phyloP scores from a whole-genome alignment of 2,113 vertebrate species.

The Murina feae region DNA sequence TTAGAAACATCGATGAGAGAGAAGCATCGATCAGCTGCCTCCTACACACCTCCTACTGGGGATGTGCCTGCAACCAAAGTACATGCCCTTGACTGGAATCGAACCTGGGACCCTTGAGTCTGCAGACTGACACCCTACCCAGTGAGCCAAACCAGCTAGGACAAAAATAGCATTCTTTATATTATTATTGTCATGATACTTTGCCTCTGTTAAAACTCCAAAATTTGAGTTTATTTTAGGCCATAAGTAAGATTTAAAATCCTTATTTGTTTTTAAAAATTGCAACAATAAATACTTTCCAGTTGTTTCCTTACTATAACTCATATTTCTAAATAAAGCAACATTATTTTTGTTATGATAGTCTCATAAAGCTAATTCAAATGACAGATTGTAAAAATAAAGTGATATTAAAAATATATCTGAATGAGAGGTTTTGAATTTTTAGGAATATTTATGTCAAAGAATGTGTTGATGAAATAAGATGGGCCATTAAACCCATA shows the following conservation, averaged over 20 bases:
- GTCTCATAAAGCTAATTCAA: constrained; percentile 50
- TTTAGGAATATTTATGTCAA: background rate
- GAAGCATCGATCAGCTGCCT: too few relatives aligned
- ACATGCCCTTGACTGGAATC: too few relatives aligned
- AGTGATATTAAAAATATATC: background rate
- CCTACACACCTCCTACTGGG: too few relatives aligned
- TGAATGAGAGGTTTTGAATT: background rate
- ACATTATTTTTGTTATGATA: background rate
- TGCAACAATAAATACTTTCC: background rate
- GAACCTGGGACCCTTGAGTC: too few relatives aligned
- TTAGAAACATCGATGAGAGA: too few relatives aligned
- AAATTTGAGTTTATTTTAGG: background rate
- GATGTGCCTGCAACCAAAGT: too few relatives aligned
- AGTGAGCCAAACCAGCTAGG: too few relatives aligned
- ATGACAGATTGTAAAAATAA: background rate
- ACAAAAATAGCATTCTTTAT: background rate
- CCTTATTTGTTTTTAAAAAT: constrained; percentile 33
- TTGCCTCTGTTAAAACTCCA: background rate
- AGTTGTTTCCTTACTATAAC: constrained; percentile 33
- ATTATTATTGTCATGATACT: background rate
- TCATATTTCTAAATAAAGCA: constrained; percentile 14
- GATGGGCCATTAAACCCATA: background rate
- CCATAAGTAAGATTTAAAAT: constrained; percentile 22
- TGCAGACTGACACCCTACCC: too few relatives aligned
- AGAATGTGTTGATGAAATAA: background rate